A percentile compares a stretch with the other conserved stretches of the same genome.
Evolutionary conservation across 1,140 invertebrate genomes (phyloP).

Genomic region (Cydia fagiglandana): DNA sequence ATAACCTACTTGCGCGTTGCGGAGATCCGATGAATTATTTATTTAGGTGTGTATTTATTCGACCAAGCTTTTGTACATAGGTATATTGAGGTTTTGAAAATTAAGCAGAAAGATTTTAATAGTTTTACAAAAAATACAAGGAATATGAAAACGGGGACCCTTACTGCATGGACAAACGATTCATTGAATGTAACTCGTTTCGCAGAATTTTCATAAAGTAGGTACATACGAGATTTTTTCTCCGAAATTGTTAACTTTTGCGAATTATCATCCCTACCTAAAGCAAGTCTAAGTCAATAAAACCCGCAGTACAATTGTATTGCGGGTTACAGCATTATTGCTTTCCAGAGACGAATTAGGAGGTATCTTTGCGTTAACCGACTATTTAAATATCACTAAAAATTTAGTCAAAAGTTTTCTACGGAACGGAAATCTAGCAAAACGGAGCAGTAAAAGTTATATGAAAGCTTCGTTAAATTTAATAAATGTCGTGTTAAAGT

Average conservation of each 20-base stretch:
- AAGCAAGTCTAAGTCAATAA: neutral
- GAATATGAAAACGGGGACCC: neutral
- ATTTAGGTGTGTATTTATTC: constrained; percentile 28
- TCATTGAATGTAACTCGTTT: neutral
- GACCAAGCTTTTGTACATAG: constrained; percentile 7
- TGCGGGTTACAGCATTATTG: no score
- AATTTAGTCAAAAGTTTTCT: no score
- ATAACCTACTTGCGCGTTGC: constrained; percentile 28
- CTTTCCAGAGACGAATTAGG: no score
- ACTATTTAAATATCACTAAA: neutral
- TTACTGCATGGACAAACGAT: neutral
- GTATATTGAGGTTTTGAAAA: neutral
- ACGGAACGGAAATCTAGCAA: no score
- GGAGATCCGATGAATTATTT: constrained; percentile 31
- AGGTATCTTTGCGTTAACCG: neutral
- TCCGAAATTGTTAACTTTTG: neutral
- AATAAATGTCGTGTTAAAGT: neutral
- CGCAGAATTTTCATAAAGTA: neutral
- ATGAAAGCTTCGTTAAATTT: neutral
- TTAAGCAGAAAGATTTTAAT: neutral
- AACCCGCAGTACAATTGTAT: no score
- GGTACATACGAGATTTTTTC: neutral
- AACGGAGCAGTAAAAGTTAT: no score
- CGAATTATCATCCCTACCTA: neutral
- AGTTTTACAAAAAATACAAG: constrained; percentile 10